Base-by-base conservation (phyloP, 2,113 vertebrate genomes). In the Stegastes partitus region DNA sequence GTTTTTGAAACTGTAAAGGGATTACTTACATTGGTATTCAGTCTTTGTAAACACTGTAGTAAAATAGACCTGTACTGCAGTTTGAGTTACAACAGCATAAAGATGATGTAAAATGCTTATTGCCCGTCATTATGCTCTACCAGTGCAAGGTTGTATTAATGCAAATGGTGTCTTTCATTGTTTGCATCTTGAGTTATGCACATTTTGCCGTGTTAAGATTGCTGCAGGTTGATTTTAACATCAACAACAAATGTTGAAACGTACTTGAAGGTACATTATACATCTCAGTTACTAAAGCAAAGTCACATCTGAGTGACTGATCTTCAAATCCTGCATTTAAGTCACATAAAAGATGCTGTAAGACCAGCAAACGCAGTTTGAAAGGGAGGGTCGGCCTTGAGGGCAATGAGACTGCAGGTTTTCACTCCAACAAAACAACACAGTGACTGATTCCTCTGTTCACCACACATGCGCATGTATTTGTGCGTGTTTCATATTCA, bases 21-120 rank as follows among this genome's bases (percentile, higher is more conserved):
- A 77, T 86, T 86, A 86, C 82, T 76, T 82, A 80, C 71, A 85
- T 54, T 78, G 79, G 64, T 77, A 56, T 69, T 87, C 16, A 71
- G 45, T 69, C 58, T 79, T 63, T 79, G 65, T 74, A 85, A 89
- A 84, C 76, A 72, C 9, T 67, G 72, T 64, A 74, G 64, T 73
- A 85, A 89, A 88, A 78, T 54, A 50, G 59, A 85, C 63, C 73
- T 82, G 39, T 37, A 37, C 18, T 85, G 80, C 66, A 61, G 54
- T 76, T 57, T 75, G 49, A 64, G 62, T 44, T 69, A 54, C 16
- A 64, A 16, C 18, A 53, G 56, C 58, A 82, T 82, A 77, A 77
- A 62, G 63, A 82, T 55, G 63, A 72, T 53, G 37, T 54, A 68
- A 64, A 77, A 74, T 56, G 28, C 26, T 71, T 51, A 10, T 68